These are phyloP conservation scores for Cantharis rustica DNA, from an alignment of 2,888 invertebrate genomes.

Conservation along the genomic window DNA sequence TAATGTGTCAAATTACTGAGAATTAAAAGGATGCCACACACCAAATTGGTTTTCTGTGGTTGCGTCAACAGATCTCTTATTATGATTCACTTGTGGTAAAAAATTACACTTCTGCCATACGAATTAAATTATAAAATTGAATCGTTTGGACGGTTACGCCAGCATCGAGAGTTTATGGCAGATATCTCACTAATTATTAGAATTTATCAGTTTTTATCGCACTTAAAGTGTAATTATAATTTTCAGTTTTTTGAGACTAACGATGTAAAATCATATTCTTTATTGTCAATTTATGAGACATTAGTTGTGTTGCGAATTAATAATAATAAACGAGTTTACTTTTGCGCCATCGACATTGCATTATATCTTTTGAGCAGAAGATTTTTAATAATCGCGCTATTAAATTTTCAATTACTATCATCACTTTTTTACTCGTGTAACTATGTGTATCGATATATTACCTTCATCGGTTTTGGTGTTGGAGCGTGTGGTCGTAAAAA, in stretches of 20 bases:
- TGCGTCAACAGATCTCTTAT: neutral
- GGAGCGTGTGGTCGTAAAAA: neutral
- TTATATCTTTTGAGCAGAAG: neutral
- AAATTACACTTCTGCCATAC: conserved; percentile 8
- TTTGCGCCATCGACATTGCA: neutral
- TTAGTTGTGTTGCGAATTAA: neutral
- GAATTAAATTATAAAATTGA: neutral
- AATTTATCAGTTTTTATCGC: no score
- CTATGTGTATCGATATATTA: neutral
- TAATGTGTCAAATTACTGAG: conserved; percentile 30
- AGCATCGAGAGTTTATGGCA: neutral
- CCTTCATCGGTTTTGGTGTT: neutral
- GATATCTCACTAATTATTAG: no score
- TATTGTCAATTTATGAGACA: neutral
- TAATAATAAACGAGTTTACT: neutral
- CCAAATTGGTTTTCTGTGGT: conserved; percentile 14
- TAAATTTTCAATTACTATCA: neutral
- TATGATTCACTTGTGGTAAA: conserved; percentile 16
- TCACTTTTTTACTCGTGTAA: neutral
- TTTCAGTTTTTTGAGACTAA: neutral
- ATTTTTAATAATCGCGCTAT: neutral
- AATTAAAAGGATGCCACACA: conserved; percentile 23
- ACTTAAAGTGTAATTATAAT: no score
- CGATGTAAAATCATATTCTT: no score
- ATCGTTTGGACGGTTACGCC: neutral